Percentiles rank a stretch among this genome's conserved stretches.
phyloP scores from a whole-genome alignment of 2,888 invertebrate species.

The Amphiduros pacificus region DNA sequence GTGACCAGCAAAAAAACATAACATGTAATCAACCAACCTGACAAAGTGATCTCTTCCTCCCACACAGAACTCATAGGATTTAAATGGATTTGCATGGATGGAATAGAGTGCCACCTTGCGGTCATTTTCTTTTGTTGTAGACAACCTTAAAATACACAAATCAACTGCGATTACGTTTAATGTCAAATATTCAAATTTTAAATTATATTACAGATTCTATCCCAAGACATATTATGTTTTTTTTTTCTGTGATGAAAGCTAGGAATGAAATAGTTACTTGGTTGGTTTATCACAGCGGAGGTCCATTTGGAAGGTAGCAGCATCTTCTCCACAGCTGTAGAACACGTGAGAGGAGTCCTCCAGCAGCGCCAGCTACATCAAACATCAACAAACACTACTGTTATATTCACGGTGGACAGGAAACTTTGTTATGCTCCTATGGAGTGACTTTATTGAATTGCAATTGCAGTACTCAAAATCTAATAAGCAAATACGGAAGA shows the following conservation, averaged over 20 bases:
- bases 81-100: conserved; percentile 81
- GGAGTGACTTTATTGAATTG: too few relatives aligned
- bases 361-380: conserved; percentile 69
- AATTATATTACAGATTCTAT: too few relatives aligned
- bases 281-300: conserved; percentile 73
- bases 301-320: conserved; percentile 78
- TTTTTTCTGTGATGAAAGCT: too few relatives aligned
- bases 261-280: conserved; percentile 66
- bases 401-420: background rate
- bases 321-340: conserved; percentile 88
- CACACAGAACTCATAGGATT: conserved; percentile 77
- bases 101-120: conserved; percentile 80
- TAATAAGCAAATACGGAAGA: too few relatives aligned
- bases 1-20: background rate
- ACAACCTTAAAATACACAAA: conserved; percentile 46
- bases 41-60: conserved; percentile 81
- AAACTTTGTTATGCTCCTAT: too few relatives aligned
- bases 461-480: too few relatives aligned
- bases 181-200: background rate
- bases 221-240: too few relatives aligned
- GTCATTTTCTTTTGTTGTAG: conserved; percentile 63
- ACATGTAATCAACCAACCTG: conserved; percentile 52
- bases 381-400: background rate
- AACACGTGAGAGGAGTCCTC: conserved; percentile 74
- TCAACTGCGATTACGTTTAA: background rate